These are phyloP conservation scores for Leptoclinus maculatus DNA, from an alignment of 2,797 vertebrate genomes.

Conservation along the genomic window DNA sequence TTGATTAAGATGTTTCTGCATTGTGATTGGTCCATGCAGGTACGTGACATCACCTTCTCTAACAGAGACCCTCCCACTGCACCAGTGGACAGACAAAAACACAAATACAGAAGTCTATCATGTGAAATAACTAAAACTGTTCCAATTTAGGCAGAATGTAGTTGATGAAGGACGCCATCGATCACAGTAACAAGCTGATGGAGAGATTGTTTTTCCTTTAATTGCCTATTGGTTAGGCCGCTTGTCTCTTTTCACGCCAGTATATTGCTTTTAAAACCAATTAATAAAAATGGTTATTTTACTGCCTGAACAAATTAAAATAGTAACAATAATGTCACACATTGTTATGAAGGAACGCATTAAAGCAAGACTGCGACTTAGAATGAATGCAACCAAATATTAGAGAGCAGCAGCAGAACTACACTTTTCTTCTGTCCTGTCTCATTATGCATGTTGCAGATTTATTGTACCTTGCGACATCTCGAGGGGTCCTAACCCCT, in stretches of 20 bases:
- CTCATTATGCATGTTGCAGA: not conserved
- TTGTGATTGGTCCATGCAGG: not conserved
- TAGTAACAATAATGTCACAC: not conserved
- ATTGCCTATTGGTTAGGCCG: not conserved
- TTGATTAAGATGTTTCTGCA: not conserved
- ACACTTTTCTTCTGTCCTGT: too few relatives aligned
- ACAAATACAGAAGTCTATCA: not conserved
- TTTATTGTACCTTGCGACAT: too few relatives aligned
- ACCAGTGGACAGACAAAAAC: not conserved
- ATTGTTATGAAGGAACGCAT: too few relatives aligned
- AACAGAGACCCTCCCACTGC: too few relatives aligned
- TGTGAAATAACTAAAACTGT: not conserved
- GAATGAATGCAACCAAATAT: too few relatives aligned
- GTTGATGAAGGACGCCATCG: not conserved
- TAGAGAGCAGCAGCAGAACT: too few relatives aligned
- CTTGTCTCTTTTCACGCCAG: not conserved
- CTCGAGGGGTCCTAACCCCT: too few relatives aligned
- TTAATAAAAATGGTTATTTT: not conserved
- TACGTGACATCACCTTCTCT: too few relatives aligned
- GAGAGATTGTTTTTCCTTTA: not conserved
- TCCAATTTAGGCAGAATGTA: not conserved
- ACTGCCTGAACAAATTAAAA: not conserved
- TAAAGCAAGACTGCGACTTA: too few relatives aligned
- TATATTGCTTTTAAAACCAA: not conserved
- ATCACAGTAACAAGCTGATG: not conserved